These are phyloP conservation scores for Lerista edwardsae DNA, from an alignment of 2,797 vertebrate genomes.

Conservation along the genomic window DNA sequence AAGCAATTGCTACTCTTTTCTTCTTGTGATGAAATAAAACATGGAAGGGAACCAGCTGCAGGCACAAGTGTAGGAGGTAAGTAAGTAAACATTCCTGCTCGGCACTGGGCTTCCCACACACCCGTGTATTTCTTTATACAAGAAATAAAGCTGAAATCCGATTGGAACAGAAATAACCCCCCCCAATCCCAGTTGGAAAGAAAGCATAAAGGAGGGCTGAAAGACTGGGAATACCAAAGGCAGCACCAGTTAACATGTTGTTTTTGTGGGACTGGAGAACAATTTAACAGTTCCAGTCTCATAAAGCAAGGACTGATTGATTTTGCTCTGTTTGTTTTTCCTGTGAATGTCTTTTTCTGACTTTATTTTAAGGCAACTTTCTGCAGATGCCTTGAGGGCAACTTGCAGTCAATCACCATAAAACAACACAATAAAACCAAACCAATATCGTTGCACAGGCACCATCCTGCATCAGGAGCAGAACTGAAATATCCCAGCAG, in stretches of 20 bases:
- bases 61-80: neutral
- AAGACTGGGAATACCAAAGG: neutral
- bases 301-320: too few species aligned
- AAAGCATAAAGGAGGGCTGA: neutral
- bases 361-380: neutral
- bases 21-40: neutral
- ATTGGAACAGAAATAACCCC: neutral
- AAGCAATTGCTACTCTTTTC: neutral
- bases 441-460: neutral
- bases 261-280: neutral
- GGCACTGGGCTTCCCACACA: neutral
- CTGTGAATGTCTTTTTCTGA: neutral
- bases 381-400: neutral
- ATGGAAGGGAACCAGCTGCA: neutral
- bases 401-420: neutral
- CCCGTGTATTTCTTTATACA: neutral
- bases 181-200: neutral
- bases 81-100: neutral
- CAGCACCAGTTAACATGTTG: neutral
- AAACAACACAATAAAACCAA: neutral
- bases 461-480: neutral
- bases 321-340: too few species aligned
- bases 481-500: neutral
- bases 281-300: neutral
- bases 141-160: neutral